phyloP scores from a whole-genome alignment of 1,140 invertebrate species.

The Atopsyche davidsoni region DNA sequence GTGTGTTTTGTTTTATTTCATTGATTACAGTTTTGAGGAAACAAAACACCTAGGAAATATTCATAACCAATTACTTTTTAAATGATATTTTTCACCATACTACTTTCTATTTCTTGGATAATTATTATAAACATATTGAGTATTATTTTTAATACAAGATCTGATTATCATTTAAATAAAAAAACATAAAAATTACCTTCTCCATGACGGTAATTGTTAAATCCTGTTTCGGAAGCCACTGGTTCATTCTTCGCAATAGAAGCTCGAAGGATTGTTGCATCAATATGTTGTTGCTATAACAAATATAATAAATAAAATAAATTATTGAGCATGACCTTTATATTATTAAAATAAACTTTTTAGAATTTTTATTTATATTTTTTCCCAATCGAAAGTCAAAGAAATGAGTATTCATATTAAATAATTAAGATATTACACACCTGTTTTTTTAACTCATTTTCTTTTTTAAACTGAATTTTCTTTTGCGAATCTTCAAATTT shows the following conservation, averaged over 20 bases:
- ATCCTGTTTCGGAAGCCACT: slow-evolving; percentile 26
- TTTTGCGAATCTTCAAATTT: slow-evolving; percentile 36
- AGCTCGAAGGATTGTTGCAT: slow-evolving; percentile 21
- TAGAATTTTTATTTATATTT: too few species aligned
- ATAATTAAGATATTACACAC: too few species aligned
- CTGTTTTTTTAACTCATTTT: slow-evolving; percentile 34
- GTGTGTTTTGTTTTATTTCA: too few species aligned
- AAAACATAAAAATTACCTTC: slow-evolving; percentile 10
- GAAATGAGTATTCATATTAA: too few species aligned
- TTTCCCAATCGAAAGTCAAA: too few species aligned
- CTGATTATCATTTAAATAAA: not conserved
- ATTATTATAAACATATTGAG: not conserved
- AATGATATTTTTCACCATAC: too few species aligned
- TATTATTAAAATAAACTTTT: too few species aligned
- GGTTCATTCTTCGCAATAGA: slow-evolving; percentile 18
- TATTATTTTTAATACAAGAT: not conserved
- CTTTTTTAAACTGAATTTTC: slow-evolving; percentile 17
- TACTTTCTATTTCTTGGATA: not conserved
- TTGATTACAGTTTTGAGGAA: too few species aligned
- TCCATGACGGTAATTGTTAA: slow-evolving; percentile 20
- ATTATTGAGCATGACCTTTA: too few species aligned
- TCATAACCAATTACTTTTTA: too few species aligned
- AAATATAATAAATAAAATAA: slow-evolving; percentile 3
- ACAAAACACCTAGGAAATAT: too few species aligned
- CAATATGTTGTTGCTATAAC: slow-evolving; percentile 17